Conservation (phyloP, 2,113 vertebrate species). For the Hydrolagus affinis region DNA sequence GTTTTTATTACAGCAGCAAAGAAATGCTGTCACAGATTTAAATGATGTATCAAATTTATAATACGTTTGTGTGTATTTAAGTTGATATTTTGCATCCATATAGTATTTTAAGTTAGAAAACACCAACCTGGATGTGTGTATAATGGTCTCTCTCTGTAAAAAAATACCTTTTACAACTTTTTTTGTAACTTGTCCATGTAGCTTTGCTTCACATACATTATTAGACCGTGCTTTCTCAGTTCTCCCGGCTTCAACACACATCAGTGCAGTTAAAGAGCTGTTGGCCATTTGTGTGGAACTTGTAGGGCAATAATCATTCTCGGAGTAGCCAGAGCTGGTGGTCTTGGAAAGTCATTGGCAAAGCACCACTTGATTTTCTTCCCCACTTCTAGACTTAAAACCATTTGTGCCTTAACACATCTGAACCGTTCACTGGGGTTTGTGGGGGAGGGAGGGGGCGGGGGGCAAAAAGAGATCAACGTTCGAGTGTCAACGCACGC, state of each 20-base stretch:
- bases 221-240: neutral
- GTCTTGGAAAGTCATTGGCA: neutral
- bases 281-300: neutral
- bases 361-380: neutral
- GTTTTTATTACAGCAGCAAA: conserved; percentile 30
- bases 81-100: neutral
- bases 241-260: neutral
- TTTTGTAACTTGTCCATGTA: neutral
- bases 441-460: too few species aligned
- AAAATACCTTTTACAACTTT: too few species aligned
- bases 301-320: neutral
- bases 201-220: neutral
- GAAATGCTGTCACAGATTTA: conserved; percentile 24
- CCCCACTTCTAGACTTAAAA: too few species aligned
- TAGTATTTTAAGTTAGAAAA: neutral
- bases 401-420: neutral
- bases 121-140: neutral
- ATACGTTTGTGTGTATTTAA: conserved; percentile 5
- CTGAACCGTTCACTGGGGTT: neutral
- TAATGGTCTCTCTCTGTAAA: too few species aligned
- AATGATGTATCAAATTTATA: conserved; percentile 11
- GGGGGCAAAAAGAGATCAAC: too few species aligned
- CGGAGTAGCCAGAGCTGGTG: neutral
- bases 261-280: neutral
- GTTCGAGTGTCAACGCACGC: too few species aligned